Conservation (phyloP, 2,888 invertebrate genomes). For the Nasonia oneida region DNA sequence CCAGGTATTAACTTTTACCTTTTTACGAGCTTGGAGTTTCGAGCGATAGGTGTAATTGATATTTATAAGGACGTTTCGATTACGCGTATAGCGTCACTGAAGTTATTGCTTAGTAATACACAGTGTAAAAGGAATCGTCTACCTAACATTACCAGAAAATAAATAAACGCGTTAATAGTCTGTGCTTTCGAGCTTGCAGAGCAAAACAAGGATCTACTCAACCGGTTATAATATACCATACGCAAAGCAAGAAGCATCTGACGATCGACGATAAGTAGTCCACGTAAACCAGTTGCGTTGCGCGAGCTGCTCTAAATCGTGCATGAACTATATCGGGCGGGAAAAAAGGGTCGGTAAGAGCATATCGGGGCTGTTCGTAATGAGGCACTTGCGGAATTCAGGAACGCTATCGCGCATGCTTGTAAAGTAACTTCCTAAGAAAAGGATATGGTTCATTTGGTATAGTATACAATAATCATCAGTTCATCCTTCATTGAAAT, state of each 20-base stretch:
- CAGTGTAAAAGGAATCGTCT: no score
- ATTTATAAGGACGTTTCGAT: background rate
- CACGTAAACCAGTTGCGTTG: background rate
- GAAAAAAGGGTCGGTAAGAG: background rate
- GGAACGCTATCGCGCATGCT: no score
- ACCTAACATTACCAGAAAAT: no score
- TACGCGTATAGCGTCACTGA: background rate
- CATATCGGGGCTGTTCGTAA: background rate
- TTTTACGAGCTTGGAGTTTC: background rate
- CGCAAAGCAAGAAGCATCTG: background rate
- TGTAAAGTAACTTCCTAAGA: no score
- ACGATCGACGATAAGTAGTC: background rate
- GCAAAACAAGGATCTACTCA: background rate
- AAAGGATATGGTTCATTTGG: no score
- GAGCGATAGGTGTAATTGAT: background rate
- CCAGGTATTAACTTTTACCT: background rate
- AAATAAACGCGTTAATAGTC: no score
- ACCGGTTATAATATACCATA: background rate
- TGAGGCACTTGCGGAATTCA: background rate
- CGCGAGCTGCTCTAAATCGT: background rate
- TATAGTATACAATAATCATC: no score
- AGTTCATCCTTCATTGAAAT: no score
- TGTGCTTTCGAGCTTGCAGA: background rate
- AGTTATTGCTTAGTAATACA: background rate
- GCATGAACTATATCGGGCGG: background rate